phyloP scores from a whole-genome alignment of 2,888 invertebrate species.

The Sphaerolaimus hirsutus region DNA sequence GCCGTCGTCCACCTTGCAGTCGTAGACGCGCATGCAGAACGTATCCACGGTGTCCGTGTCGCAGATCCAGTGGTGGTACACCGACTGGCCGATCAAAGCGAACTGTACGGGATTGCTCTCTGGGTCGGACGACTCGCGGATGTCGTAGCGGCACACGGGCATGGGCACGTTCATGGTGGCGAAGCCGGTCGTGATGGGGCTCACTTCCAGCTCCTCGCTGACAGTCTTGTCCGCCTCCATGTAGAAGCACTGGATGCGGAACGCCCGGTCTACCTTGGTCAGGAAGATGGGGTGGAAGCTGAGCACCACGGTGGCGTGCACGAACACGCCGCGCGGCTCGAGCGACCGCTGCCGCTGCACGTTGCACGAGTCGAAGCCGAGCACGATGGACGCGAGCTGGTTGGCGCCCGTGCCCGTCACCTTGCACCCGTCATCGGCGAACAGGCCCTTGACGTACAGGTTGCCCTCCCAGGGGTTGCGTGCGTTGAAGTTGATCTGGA shows the following conservation, averaged over 20 bases:
- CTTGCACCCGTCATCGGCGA: constrained; percentile 17
- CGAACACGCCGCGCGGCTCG: constrained; percentile 9
- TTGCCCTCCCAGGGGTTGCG: constrained; percentile 17
- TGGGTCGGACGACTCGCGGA: not conserved
- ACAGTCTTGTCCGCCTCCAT: constrained; percentile 7
- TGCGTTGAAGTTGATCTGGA: constrained; percentile 25
- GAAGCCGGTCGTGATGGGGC: not conserved
- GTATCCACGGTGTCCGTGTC: constrained; percentile 1
- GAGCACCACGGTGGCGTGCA: constrained; percentile 3
- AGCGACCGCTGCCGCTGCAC: constrained; percentile 20
- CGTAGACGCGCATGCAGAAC: constrained; percentile 1
- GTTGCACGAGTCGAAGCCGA: constrained; percentile 24
- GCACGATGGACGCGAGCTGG: constrained; percentile 20
- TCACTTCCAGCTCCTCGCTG: constrained; percentile 3
- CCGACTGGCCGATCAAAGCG: constrained; percentile 1
- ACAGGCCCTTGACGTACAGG: constrained; percentile 20
- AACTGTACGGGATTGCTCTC: not conserved
- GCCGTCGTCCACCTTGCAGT: constrained; percentile 1
- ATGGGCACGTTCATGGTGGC: not conserved
- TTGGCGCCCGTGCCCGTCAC: not conserved
- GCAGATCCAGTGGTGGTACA: constrained; percentile 5
- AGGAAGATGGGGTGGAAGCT: constrained; percentile 5
- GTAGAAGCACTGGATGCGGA: constrained; percentile 4
- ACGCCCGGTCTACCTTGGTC: constrained; percentile 2
- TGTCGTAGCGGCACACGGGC: constrained; percentile 1